Percentiles rank a stretch among this genome's conserved stretches.
phyloP scores from a whole-genome alignment of 2,113 vertebrate species.

The Halichoerus grypus region DNA sequence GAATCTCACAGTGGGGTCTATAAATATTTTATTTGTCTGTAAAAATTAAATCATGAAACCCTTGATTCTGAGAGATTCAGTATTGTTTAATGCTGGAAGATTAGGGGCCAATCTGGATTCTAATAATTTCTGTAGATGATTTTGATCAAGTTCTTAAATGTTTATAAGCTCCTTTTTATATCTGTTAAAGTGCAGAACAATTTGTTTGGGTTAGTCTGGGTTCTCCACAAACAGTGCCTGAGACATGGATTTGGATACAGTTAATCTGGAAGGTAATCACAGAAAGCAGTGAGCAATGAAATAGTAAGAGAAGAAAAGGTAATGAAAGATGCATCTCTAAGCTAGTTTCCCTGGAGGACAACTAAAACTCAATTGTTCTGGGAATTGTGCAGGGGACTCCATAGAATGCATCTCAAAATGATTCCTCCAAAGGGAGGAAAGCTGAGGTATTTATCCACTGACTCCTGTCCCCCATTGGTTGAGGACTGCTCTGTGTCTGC shows the following conservation, averaged over 20 bases:
- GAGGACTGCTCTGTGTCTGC: background rate
- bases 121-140: background rate
- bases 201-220: background rate
- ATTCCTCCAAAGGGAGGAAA: background rate
- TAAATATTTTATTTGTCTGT: background rate
- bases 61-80: background rate
- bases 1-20: background rate
- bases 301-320: background rate
- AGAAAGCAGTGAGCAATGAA: background rate
- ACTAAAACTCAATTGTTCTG: background rate
- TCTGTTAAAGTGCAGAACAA: background rate
- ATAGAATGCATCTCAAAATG: background rate
- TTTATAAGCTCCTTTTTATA: background rate
- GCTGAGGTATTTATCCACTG: background rate
- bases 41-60: background rate
- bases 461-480: background rate
- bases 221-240: background rate
- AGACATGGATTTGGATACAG: background rate
- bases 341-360: background rate
- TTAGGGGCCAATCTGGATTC: background rate
- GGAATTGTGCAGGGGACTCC: background rate
- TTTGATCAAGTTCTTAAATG: background rate
- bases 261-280: background rate
- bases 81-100: background rate
- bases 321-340: background rate